A percentile compares a stretch with the other conserved stretches of the same genome.
Conservation (phyloP, 1,140 invertebrate genomes). For the Drosophila mauritiana region DNA sequence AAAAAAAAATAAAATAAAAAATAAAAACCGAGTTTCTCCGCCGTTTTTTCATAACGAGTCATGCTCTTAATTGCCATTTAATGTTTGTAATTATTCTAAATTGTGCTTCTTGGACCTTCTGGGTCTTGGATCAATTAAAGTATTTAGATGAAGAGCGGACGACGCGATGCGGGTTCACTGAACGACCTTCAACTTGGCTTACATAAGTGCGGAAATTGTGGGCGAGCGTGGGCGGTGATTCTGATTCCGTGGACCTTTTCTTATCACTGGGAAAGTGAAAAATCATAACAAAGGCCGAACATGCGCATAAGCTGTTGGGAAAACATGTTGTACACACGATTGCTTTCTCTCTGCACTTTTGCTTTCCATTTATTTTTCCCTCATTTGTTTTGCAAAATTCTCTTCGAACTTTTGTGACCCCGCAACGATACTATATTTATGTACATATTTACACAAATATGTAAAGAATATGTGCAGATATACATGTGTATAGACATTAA, state of each 20-base stretch:
- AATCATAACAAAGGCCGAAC: slow-evolving; percentile 42
- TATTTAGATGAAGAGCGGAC: background rate
- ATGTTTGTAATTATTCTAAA: slow-evolving; percentile 41
- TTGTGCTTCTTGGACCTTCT: slow-evolving; percentile 1
- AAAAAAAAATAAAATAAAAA: too few relatives aligned
- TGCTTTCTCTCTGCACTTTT: background rate
- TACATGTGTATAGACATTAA: background rate
- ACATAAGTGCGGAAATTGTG: slow-evolving; percentile 40
- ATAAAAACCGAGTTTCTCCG: slow-evolving; percentile 7
- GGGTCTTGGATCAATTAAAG: slow-evolving; percentile 3
- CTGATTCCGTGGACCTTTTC: slow-evolving; percentile 15
- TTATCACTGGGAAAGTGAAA: slow-evolving; percentile 52
- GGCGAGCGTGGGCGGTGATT: background rate
- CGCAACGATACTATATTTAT: background rate
- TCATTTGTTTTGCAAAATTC: slow-evolving; percentile 5
- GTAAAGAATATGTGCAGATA: background rate
- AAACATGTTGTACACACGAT: slow-evolving; percentile 18
- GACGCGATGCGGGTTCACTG: slow-evolving; percentile 47
- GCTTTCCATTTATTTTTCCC: background rate
- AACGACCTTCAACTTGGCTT: slow-evolving; percentile 68
- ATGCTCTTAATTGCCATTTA: slow-evolving; percentile 16
- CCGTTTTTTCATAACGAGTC: slow-evolving; percentile 30
- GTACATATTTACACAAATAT: background rate
- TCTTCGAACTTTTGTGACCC: slow-evolving; percentile 33
- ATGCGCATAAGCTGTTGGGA: slow-evolving; percentile 55